phyloP scores from a whole-genome alignment of 2,113 vertebrate species.

The Tautogolabrus adspersus region DNA sequence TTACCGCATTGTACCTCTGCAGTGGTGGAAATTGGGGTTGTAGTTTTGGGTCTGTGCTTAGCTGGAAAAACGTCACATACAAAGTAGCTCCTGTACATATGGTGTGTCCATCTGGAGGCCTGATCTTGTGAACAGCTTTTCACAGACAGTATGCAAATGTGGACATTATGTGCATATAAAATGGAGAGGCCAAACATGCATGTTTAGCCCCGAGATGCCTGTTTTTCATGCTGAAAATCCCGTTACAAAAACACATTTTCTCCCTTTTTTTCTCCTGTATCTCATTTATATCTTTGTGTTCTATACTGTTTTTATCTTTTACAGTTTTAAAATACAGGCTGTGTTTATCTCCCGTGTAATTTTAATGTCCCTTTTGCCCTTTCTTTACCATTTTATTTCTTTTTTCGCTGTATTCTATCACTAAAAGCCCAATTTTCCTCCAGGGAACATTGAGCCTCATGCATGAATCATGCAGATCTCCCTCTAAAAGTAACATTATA shows the following conservation, averaged over 20 bases:
- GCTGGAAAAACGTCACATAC: background rate
- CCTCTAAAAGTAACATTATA: too few relatives aligned
- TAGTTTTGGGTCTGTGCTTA: background rate
- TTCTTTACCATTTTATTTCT: background rate
- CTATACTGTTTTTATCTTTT: background rate
- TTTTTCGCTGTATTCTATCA: background rate
- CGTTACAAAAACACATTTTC: background rate
- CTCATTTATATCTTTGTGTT: too few relatives aligned
- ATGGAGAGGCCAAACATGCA: background rate
- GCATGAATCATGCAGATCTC: too few relatives aligned
- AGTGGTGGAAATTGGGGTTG: background rate
- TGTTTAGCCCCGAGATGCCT: background rate
- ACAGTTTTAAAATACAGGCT: background rate
- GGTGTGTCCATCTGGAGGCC: constrained; percentile 20
- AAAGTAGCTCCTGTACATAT: constrained; percentile 4
- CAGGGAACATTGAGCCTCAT: background rate
- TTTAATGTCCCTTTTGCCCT: background rate
- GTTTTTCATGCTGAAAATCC: background rate
- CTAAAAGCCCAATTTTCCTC: background rate
- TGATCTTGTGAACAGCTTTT: constrained; percentile 1
- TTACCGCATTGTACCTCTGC: background rate
- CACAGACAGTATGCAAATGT: constrained; percentile 7
- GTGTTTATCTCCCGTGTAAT: background rate
- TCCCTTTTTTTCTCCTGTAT: too few relatives aligned
- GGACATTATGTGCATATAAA: background rate